Conservation (phyloP, 2,888 invertebrate species). For the Tridacna crocea region DNA sequence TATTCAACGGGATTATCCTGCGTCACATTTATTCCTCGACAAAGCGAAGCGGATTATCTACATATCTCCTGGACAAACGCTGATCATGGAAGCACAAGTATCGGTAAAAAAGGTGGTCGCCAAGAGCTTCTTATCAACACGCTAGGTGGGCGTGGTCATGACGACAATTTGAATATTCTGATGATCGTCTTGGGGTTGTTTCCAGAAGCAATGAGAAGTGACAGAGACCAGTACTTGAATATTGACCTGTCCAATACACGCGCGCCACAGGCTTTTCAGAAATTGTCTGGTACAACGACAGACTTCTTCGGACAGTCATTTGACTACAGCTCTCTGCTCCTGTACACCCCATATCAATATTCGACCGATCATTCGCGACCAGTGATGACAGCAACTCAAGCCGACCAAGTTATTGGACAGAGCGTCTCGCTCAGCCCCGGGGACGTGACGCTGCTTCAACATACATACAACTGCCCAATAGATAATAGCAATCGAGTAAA, state of each 20-base stretch:
- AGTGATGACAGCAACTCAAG: conserved; percentile 48
- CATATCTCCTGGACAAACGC: conserved; percentile 54
- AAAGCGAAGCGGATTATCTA: conserved; percentile 53
- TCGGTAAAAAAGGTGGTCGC: conserved; percentile 38
- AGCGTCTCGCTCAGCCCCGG: conserved; percentile 56
- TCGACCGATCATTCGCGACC: conserved; percentile 58
- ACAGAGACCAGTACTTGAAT: conserved; percentile 36
- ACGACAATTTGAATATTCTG: conserved; percentile 42
- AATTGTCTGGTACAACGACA: conserved; percentile 41
- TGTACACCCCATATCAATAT: conserved; percentile 61
- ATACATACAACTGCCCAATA: conserved; percentile 54
- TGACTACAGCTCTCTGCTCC: conserved; percentile 59
- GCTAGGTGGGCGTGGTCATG: conserved; percentile 36
- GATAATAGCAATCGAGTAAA: conserved; percentile 40
- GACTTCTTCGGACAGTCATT: conserved; percentile 59
- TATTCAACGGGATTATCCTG: conserved; percentile 48
- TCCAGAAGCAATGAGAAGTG: conserved; percentile 43
- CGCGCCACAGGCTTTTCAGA: conserved; percentile 24
- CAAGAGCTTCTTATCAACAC: conserved; percentile 41
- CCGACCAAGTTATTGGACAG: conserved; percentile 57
- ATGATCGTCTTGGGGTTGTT: conserved; percentile 36
- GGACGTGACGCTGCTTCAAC: conserved; percentile 57
- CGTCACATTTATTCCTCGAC: conserved; percentile 51
- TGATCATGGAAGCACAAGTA: conserved; percentile 22
- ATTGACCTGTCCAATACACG: conserved; percentile 27